phyloP scores from a whole-genome alignment of 2,888 invertebrate species.

The Gortyna flavago region DNA sequence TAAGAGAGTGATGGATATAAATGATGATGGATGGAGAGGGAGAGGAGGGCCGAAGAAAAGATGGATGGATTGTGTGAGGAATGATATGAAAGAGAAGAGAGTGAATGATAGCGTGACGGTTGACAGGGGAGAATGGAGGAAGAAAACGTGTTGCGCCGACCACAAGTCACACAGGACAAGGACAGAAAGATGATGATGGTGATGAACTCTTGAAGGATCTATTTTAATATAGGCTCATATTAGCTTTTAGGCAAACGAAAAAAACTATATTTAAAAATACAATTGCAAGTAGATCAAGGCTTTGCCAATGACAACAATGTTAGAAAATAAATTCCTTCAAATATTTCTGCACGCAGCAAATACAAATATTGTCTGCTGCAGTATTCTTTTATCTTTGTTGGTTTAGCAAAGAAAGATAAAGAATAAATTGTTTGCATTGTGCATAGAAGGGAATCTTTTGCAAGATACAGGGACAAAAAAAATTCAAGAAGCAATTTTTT shows the following conservation, averaged over 20 bases:
- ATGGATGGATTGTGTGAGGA: background rate
- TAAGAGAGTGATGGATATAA: background rate
- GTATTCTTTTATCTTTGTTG: conserved; percentile 9
- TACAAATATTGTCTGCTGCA: conserved; percentile 32
- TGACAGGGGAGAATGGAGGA: background rate
- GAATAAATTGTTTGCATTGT: background rate
- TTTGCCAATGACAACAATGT: conserved; percentile 4
- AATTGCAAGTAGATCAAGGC: conserved; percentile 21
- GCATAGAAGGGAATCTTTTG: background rate
- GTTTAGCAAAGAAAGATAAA: background rate
- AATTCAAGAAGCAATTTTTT: background rate
- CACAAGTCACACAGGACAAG: no score
- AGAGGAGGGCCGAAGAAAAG: background rate
- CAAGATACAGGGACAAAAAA: background rate
- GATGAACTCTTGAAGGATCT: background rate
- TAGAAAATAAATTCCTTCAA: conserved; percentile 15
- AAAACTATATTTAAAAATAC: background rate
- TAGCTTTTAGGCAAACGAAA: background rate
- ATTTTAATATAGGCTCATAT: background rate
- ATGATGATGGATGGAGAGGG: no score
- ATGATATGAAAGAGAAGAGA: background rate
- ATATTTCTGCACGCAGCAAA: conserved; percentile 25
- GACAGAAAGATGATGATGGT: no score
- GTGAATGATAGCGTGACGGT: background rate
- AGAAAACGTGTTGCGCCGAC: background rate